Percentiles rank a stretch among this genome's conserved stretches.
phyloP scores from a whole-genome alignment of 2,888 invertebrate genomes.

The Mythimna lalbum region DNA sequence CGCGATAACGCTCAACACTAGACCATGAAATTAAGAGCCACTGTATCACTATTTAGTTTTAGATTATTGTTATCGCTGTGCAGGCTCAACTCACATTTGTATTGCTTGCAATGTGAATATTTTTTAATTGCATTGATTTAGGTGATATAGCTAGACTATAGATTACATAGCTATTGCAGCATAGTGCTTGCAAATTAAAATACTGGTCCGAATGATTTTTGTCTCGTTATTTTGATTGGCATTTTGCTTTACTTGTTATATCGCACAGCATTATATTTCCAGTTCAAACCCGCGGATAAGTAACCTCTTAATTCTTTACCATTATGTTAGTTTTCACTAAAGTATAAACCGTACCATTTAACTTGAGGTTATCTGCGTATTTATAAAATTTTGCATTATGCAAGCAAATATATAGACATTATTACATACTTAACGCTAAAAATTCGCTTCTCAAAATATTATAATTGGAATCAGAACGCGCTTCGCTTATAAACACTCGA shows the following conservation, averaged over 20 bases:
- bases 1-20: constrained; percentile 31
- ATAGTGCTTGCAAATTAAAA: constrained; percentile 8
- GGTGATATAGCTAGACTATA: constrained; percentile 9
- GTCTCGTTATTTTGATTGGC: constrained; percentile 18
- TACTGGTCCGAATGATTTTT: neutral
- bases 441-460: constrained; percentile 69
- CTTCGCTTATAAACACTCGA: constrained; percentile 65
- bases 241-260: constrained; percentile 32
- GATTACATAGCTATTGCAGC: constrained; percentile 9
- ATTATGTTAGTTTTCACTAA: constrained; percentile 21
- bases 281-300: constrained; percentile 12
- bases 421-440: constrained; percentile 56
- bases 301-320: neutral
- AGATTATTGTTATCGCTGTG: constrained; percentile 54
- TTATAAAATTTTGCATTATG: constrained; percentile 55
- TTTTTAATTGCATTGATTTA: constrained; percentile 20
- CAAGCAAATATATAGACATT: constrained; percentile 51
- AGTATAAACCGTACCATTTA: constrained; percentile 17
- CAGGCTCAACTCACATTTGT: constrained; percentile 47
- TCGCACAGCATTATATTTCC: constrained; percentile 54
- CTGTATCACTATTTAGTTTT: constrained; percentile 32
- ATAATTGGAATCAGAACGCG: constrained; percentile 53
- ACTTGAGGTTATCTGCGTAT: constrained; percentile 18
- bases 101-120: constrained; percentile 37
- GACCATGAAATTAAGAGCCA: constrained; percentile 44